A percentile compares a stretch with the other conserved stretches of the same genome.
phyloP scores from a whole-genome alignment of 2,888 invertebrate genomes.

The Eurytoma californica region DNA sequence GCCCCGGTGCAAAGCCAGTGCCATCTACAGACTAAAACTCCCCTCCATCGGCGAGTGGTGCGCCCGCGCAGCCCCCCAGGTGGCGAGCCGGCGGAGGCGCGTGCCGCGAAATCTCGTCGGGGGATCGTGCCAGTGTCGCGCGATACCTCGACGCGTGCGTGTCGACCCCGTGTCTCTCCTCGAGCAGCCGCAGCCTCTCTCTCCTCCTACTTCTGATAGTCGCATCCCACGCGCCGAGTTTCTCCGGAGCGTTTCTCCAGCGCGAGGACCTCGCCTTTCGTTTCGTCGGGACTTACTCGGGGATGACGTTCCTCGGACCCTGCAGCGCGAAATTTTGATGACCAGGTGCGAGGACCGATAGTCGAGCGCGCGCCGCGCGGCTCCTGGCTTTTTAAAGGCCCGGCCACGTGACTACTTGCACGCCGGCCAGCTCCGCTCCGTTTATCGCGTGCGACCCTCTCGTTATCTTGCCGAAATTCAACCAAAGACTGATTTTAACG shows the following conservation, averaged over 20 bases:
- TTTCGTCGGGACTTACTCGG: not conserved
- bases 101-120: slow-evolving; percentile 52
- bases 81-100: slow-evolving; percentile 50
- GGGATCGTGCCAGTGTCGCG: slow-evolving; percentile 66
- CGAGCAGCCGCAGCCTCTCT: not conserved
- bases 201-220: not conserved
- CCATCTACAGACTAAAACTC: slow-evolving; percentile 59
- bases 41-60: slow-evolving; percentile 22
- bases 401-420: too few relatives aligned
- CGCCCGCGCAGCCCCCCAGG: slow-evolving; percentile 40
- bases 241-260: not conserved
- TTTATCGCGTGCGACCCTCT: too few relatives aligned
- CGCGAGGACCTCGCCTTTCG: too few relatives aligned
- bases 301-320: not conserved
- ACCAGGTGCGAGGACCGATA: too few relatives aligned
- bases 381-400: not conserved
- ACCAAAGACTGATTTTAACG: too few relatives aligned
- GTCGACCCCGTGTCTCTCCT: slow-evolving; percentile 21
- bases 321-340: too few relatives aligned
- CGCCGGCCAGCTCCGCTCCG: too few relatives aligned
- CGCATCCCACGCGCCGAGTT: not conserved
- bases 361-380: not conserved
- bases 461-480: too few relatives aligned
- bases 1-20: slow-evolving; percentile 55
- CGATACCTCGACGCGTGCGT: slow-evolving; percentile 64